phyloP scores from a whole-genome alignment of 2,797 vertebrate genomes.

The Neopelma chrysocephalum region DNA sequence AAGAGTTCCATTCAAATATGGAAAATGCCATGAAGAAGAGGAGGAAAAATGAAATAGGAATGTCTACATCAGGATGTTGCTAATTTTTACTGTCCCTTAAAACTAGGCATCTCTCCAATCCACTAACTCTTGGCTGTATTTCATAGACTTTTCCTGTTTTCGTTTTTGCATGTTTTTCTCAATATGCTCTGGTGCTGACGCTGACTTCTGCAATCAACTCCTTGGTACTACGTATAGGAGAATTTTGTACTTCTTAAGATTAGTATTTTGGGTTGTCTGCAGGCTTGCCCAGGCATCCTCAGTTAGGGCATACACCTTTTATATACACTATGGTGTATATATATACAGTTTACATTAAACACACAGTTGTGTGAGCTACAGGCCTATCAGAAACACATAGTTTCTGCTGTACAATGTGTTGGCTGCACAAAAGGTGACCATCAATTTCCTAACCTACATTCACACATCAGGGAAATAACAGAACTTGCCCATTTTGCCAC shows the following conservation, averaged over 20 bases:
- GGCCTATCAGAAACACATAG: background rate
- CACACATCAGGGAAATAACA: background rate
- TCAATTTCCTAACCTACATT: background rate
- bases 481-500: background rate
- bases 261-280: background rate
- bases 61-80: background rate
- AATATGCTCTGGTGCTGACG: background rate
- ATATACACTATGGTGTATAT: no score
- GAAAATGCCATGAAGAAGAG: background rate
- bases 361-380: background rate
- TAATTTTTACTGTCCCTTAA: background rate
- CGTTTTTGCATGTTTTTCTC: background rate
- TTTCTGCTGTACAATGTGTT: rapidly evolving
- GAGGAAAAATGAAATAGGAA: background rate
- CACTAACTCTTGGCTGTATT: background rate
- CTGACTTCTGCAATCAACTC: background rate
- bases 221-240: background rate
- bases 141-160: background rate
- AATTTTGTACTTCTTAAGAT: background rate
- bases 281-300: background rate
- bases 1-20: background rate
- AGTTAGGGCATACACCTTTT: background rate
- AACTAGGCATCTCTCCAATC: background rate
- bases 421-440: background rate
- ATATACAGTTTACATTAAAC: background rate